Base-by-base conservation (phyloP, 2,888 invertebrate species). In the Entomobrya multifasciata region DNA sequence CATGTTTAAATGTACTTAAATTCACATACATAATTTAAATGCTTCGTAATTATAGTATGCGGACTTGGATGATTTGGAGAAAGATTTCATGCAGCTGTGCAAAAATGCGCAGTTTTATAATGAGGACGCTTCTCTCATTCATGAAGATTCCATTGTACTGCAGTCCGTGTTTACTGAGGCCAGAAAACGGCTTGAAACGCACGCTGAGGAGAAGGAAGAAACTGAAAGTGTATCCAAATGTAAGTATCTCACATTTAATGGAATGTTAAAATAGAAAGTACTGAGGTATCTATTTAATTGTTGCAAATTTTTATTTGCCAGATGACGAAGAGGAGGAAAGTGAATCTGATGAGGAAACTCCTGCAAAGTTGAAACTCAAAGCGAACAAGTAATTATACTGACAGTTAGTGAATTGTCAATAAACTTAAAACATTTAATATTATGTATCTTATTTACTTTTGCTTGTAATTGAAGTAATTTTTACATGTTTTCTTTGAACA, bases 81-180 rank as follows among this genome's bases (percentile, higher is more conserved):
- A 95, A 78, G 99, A 99, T 93, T 98, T 99, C 92, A 96, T 97
- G 94, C 95, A 98, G 90, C 93, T 99, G 80, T 99, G 98, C 93
- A 96, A 97, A 91, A 99, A 99, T 93, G 99, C 99, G 5, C 99
- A 99, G 93, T 96, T 96, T 13, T 99, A 98, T 93, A 99, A 99
- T 92, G 97, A 99, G 92, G 99, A 99, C 93, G 96, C 96, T 10
- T 98, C 98, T 0, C 93, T 98, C 78, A 99, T 99, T 90, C 97
- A 98, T 92, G 97, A 97, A 92, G 98, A 99, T 92, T 98, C 99
- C 0, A 97, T 99, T 90, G 97, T 98, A 0, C 93, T 99, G 89
- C 97, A 98, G 91, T 96, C 96, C 86, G 96, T 96, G 0, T 97
- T 97, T 91, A 94, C 94, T 0, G 94, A 94, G 90, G 95, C 95